phyloP scores from a whole-genome alignment of 2,113 vertebrate genomes.

The Phyllostomus discolor region DNA sequence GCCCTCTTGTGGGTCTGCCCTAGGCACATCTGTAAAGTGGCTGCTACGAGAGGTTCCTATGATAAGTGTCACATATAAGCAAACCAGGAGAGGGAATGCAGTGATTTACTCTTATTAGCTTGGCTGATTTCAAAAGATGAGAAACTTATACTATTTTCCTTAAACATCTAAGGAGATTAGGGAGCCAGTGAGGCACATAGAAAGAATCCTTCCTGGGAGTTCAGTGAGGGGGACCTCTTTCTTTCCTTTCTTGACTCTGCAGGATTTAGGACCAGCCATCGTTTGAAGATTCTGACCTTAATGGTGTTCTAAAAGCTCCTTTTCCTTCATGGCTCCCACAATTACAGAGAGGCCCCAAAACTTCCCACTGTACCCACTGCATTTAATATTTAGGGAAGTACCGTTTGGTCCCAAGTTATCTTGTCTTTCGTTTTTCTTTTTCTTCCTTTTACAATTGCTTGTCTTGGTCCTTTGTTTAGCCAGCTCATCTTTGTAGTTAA shows the following conservation, averaged over 20 bases:
- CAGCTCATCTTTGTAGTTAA: slow-evolving; percentile 54
- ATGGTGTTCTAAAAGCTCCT: slow-evolving; percentile 38
- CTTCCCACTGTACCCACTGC: slow-evolving; percentile 23
- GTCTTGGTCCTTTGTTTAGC: slow-evolving; percentile 52
- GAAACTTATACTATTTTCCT: not conserved
- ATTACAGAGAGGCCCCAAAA: slow-evolving; percentile 9
- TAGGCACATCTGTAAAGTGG: not conserved
- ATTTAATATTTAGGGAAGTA: slow-evolving; percentile 16
- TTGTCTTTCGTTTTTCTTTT: slow-evolving; percentile 3
- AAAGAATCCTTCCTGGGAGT: not conserved
- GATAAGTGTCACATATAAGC: not conserved
- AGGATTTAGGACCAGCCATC: not conserved
- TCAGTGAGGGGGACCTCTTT: not conserved
- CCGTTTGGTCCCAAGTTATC: slow-evolving; percentile 16
- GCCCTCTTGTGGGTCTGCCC: not conserved
- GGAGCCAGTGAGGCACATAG: not conserved
- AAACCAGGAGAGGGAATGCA: not conserved
- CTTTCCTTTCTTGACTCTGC: not conserved
- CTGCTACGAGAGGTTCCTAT: not conserved
- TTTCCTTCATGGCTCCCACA: not conserved
- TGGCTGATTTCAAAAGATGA: slow-evolving; percentile 11
- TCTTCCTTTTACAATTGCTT: slow-evolving; percentile 39
- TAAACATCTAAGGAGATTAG: not conserved
- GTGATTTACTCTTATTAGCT: not conserved
- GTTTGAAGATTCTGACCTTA: slow-evolving; percentile 37